These are phyloP conservation scores for Amphiprion clarkii DNA, from an alignment of 2,797 vertebrate species.

Conservation along the genomic window DNA sequence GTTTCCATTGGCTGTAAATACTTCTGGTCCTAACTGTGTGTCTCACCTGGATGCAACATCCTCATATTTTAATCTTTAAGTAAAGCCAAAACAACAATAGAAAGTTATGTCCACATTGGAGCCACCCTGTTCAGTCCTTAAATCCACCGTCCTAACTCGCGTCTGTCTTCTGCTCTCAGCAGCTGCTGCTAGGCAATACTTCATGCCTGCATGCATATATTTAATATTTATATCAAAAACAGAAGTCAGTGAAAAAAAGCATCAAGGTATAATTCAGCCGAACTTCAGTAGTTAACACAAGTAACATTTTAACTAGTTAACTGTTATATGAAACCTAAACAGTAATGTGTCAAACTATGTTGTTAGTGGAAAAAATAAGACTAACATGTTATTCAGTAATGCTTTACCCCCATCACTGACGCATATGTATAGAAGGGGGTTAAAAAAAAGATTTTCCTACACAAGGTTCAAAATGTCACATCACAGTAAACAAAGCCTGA, in stretches of 20 bases:
- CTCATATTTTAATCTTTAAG: slow-evolving; percentile 20
- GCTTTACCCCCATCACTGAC: slow-evolving; percentile 19
- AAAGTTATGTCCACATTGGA: slow-evolving; percentile 14
- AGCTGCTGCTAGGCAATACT: slow-evolving; percentile 55
- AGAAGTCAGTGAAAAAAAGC: slow-evolving; percentile 41
- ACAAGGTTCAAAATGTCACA: slow-evolving; percentile 23
- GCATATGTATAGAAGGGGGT: slow-evolving; percentile 19
- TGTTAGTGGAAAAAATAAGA: slow-evolving; percentile 62
- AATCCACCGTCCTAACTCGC: slow-evolving; percentile 19
- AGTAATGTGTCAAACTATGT: slow-evolving; percentile 38
- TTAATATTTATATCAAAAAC: slow-evolving; percentile 61
- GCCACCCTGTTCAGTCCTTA: background rate
- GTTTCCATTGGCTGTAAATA: too few species aligned
- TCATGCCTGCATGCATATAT: slow-evolving; percentile 67
- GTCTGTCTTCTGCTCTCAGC: slow-evolving; percentile 40
- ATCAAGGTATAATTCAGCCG: slow-evolving; percentile 40
- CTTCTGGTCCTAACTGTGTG: background rate
- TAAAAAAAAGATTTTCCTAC: background rate
- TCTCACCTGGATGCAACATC: slow-evolving; percentile 12
- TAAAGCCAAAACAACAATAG: slow-evolving; percentile 1
- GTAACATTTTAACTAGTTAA: slow-evolving; percentile 49
- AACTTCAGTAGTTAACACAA: slow-evolving; percentile 49
- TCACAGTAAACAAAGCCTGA: slow-evolving; percentile 52
- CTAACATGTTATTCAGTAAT: slow-evolving; percentile 47
- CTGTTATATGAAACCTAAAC: slow-evolving; percentile 42